These are phyloP conservation scores for Channa striata DNA, from an alignment of 2,797 vertebrate genomes.

Conservation along the genomic window DNA sequence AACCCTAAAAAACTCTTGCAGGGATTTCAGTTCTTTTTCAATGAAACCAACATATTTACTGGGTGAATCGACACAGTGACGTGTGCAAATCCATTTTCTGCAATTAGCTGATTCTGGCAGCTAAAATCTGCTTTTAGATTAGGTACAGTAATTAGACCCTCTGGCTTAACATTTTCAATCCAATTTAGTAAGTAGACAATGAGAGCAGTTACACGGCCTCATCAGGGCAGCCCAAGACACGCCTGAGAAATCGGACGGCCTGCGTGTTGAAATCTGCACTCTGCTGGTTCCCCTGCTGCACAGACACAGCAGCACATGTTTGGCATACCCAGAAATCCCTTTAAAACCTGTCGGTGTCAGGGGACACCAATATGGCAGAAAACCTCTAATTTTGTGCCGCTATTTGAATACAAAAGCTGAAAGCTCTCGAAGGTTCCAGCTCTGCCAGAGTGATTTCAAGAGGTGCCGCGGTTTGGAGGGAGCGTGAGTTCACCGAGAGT, in stretches of 20 bases:
- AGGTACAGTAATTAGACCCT: constrained; percentile 35
- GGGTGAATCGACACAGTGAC: constrained; percentile 19
- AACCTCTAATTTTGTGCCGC: constrained; percentile 41
- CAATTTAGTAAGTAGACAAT: constrained; percentile 61
- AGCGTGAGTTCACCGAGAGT: constrained; percentile 30
- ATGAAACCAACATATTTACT: constrained; percentile 2
- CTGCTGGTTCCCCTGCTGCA: background rate
- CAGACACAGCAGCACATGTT: background rate
- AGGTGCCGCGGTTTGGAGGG: constrained; percentile 35
- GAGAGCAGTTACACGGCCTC: constrained; percentile 43
- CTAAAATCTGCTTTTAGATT: constrained; percentile 41
- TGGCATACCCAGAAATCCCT: constrained; percentile 8
- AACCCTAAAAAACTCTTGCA: background rate
- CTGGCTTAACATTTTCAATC: constrained; percentile 50
- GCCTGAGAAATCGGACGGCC: constrained; percentile 19
- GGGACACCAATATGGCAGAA: constrained; percentile 22
- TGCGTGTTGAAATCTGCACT: constrained; percentile 11
- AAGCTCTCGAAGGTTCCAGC: constrained; percentile 35
- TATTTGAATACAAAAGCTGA: constrained; percentile 37
- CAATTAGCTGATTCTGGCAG: constrained; percentile 15
- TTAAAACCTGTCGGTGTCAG: constrained; percentile 2
- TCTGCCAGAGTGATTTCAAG: constrained; percentile 47
- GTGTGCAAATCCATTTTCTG: constrained; percentile 32
- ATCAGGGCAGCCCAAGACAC: constrained; percentile 21
- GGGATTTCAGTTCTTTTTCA: constrained; percentile 1